Base-by-base conservation (phyloP, 1,140 invertebrate genomes). In the Euura lappo region DNA sequence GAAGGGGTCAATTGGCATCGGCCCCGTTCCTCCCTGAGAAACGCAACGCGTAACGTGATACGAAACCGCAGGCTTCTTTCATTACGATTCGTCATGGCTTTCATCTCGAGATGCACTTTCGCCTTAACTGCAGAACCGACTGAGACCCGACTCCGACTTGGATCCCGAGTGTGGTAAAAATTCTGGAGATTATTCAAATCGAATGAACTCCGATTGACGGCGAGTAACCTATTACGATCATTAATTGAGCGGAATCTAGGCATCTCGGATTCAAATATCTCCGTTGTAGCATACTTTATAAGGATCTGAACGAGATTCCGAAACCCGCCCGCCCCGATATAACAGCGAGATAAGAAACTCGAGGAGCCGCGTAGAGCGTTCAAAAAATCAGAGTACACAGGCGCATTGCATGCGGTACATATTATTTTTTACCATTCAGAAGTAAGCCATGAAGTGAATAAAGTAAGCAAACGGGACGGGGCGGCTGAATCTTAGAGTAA, bases 281-380 rank as follows among this genome's bases (percentile, higher is more conserved):
- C 51, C 28, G 28, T 28, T 28, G 28, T 28, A 28, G 28, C 28
- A 28, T 60, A 11, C 51, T 60, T 60, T 11, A 60, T 60, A 60
- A 60, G 51, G 51, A 60, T 60, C 51, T 60, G 13, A 60, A 60
- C 51, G 51, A 60, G 51, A 60, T 60, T 60, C 51, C 51, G 51
- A 60, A 60, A 60, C 51, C 10, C 51, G 13, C 51, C 51, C 51
- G 51, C 51, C 13, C 51, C 51, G 51, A 60, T 60, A 60, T 60
- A n/a, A 8, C 10, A n/a, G 51, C 13, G 10, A 60, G 51, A 60
- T 60, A 60, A 60, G 51, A 60, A 60, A n/a, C 51, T 4, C 13
- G 13, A 60, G 6, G 51, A 60, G 51, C 28, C 28, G 28, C 28
- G 28, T 0, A 28, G 28, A 28, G 0, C 28, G 28, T 28, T 28